Evolutionary conservation across 2,113 vertebrate species (phyloP).

Genomic region (Oriolus oriolus): DNA sequence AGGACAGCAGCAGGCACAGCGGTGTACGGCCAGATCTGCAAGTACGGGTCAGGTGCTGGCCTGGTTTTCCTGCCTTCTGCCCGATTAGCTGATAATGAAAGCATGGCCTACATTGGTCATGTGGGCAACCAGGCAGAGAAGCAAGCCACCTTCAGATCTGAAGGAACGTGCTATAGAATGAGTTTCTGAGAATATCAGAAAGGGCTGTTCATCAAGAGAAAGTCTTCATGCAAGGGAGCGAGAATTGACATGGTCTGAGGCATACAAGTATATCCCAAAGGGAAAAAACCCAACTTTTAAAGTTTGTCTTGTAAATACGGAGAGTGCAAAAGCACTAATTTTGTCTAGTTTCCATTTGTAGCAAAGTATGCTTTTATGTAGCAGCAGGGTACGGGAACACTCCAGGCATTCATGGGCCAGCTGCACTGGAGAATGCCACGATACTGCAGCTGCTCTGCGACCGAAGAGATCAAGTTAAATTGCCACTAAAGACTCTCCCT

Average conservation of each 20-base stretch:
- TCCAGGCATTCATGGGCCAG: neutral
- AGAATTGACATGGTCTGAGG: neutral
- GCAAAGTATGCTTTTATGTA: neutral
- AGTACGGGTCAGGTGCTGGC: neutral
- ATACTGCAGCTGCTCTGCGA: neutral
- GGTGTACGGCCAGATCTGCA: neutral
- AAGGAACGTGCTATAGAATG: neutral
- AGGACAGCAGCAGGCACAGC: neutral
- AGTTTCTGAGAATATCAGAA: neutral
- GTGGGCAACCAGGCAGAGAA: neutral
- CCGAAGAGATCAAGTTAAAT: neutral
- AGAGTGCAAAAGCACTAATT: neutral
- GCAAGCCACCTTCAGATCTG: neutral
- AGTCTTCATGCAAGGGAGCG: neutral
- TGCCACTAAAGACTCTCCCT: neutral
- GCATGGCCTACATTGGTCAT: neutral
- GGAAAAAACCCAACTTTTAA: rapidly evolving
- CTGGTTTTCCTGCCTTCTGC: neutral
- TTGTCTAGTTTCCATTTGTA: neutral
- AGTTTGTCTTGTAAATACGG: neutral
- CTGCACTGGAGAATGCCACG: neutral
- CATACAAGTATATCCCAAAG: neutral
- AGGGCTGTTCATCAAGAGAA: neutral
- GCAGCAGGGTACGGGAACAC: neutral
- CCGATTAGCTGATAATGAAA: neutral